Base-by-base conservation (phyloP, 2,888 invertebrate species). In the Rhyacophila evoluta region DNA sequence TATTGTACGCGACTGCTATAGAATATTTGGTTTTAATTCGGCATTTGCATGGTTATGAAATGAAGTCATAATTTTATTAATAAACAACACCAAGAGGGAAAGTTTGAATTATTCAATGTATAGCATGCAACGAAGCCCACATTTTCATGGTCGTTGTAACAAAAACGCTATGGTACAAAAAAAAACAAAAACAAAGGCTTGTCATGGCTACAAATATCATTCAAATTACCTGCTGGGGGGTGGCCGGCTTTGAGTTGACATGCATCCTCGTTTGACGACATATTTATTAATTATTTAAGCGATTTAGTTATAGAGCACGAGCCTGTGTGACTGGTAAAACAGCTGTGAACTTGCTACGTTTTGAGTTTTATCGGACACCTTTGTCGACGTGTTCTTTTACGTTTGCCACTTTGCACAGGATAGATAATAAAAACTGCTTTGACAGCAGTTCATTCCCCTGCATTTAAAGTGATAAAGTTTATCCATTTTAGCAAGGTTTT, bases 191-290 rank as follows among this genome's bases (percentile, higher is more conserved):
- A 11, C 27, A 39, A 72, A 12, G 19, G 11, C 27, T 25, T 71
- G 12, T 19, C 33, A 27, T 29, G 8, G 67, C 33, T 68, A 67
- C 10, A 11, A 38, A 73, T 15, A 8, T 28, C 74, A 74, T 28
- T 73, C 19, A 55, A 19, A 55, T 90, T 91, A 97, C 97, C 94
- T 91, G 97, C 97, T 84, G 97, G 97, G 83, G 95, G 95, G 88
- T 97, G 97, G 78, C 97, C 97, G 82, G 93, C 97, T 86, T 96
- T 95, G 39, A 95, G 90, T 86, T 94, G 93, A 77, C 91, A 86
- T 83, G 93, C 94, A 84, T 91, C 92, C 84, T 93, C 92, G 83
- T 91, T 91, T 83, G 94, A 84, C 27, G 82, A 90, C 91, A 91
- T 91, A 55, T 78, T 83, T 77, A 12, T 33, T 69, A 27, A 15